phyloP scores from a whole-genome alignment of 2,797 vertebrate species.

The Enteromius radiatus region DNA sequence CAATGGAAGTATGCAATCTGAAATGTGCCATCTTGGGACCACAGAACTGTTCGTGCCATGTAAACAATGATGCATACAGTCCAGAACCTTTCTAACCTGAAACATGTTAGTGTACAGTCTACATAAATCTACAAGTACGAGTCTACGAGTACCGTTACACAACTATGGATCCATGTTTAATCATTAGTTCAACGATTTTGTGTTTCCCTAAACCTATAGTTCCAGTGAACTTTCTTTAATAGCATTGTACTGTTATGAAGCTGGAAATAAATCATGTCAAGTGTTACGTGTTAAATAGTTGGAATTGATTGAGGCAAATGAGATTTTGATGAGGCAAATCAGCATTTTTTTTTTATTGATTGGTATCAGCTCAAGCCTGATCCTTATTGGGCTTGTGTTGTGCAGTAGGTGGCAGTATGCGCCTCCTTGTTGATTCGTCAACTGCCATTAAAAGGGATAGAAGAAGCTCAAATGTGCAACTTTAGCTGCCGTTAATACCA shows the following conservation, averaged over 20 bases:
- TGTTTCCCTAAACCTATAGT: background rate
- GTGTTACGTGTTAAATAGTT: background rate
- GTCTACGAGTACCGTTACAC: background rate
- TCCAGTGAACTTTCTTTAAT: background rate
- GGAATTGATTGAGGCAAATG: background rate
- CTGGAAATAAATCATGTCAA: background rate
- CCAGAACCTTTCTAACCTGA: background rate
- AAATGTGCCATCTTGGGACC: background rate
- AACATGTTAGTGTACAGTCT: background rate
- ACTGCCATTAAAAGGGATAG: background rate
- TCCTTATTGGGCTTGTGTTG: background rate
- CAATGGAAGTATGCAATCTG: background rate
- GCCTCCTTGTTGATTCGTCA: background rate
- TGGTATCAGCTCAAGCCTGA: background rate
- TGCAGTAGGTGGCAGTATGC: background rate
- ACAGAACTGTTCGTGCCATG: background rate
- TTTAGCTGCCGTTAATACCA: background rate
- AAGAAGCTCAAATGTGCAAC: background rate
- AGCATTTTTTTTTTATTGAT: background rate
- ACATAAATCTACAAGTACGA: too few species aligned
- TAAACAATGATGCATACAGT: slow-evolving; percentile 1
- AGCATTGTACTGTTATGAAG: background rate
- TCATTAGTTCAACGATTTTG: background rate
- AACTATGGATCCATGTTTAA: background rate
- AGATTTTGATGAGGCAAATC: background rate